Conservation (phyloP, 2,113 vertebrate genomes). For the Acrocephalus kingi region DNA sequence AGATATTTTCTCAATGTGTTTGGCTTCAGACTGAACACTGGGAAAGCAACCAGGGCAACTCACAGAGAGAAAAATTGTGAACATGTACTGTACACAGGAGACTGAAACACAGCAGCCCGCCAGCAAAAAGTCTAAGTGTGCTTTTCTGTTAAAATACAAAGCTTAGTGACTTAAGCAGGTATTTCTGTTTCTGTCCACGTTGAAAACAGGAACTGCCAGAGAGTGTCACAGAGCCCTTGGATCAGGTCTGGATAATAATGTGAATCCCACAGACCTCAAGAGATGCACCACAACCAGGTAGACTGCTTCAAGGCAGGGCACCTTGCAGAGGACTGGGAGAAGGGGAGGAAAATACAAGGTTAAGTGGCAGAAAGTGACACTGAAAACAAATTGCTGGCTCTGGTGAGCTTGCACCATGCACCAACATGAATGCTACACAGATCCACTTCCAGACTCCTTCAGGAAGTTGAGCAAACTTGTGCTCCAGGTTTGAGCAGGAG, state of each 20-base stretch:
- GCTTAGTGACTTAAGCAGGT: not conserved
- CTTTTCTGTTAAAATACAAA: slow-evolving; percentile 36
- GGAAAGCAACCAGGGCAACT: not conserved
- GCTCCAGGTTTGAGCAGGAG: not conserved
- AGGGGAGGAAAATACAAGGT: not conserved
- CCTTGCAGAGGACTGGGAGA: not conserved
- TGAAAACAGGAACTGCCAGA: not conserved
- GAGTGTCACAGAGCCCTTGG: not conserved
- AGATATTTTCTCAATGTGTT: not conserved
- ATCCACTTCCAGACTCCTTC: slow-evolving; percentile 18
- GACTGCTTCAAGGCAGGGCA: not conserved
- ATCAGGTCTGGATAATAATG: not conserved
- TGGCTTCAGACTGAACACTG: not conserved
- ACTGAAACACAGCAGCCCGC: not conserved
- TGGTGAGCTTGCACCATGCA: not conserved
- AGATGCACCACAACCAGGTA: not conserved
- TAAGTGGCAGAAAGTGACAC: not conserved
- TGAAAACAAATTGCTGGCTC: not conserved
- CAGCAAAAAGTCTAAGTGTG: not conserved
- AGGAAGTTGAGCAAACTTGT: not conserved
- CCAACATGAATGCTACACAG: not conserved
- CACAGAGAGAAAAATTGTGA: not conserved
- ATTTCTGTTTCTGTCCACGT: not conserved
- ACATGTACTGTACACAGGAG: not conserved
- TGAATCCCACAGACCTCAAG: not conserved